phyloP scores from a whole-genome alignment of 2,113 vertebrate species.

The Delphinapterus leucas region DNA sequence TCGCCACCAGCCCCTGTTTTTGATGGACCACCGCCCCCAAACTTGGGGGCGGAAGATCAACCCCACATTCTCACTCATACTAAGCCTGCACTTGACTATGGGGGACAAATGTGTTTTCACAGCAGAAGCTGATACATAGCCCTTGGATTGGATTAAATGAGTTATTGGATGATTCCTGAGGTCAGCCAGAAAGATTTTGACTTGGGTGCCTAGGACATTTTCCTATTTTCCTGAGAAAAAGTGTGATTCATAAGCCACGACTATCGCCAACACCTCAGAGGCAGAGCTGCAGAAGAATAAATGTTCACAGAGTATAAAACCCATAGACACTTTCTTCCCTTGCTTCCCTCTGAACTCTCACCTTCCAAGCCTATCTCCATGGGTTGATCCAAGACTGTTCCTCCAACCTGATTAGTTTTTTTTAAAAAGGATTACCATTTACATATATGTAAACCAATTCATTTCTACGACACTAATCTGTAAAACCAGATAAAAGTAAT shows the following conservation, averaged over 20 bases:
- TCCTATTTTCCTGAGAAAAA: background rate
- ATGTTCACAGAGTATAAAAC: background rate
- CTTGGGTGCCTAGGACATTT: background rate
- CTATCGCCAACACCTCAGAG: background rate
- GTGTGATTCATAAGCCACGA: background rate
- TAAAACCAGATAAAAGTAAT: conserved; percentile 17
- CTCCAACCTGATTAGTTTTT: background rate
- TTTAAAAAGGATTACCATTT: background rate
- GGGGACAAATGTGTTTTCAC: background rate
- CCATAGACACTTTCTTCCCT: background rate
- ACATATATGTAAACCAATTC: background rate
- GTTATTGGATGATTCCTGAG: background rate
- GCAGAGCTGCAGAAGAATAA: background rate
- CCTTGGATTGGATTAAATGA: background rate
- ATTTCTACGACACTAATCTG: background rate
- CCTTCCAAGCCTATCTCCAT: background rate
- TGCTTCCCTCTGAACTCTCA: background rate
- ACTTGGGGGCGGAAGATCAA: background rate
- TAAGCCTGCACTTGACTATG: background rate
- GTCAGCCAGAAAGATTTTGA: background rate
- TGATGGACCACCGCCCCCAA: background rate
- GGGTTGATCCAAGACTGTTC: background rate
- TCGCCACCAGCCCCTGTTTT: background rate
- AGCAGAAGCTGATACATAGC: background rate
- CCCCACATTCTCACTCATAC: background rate